These are phyloP conservation scores for Rana temporaria DNA, from an alignment of 2,113 vertebrate genomes.

Conservation along the genomic window DNA sequence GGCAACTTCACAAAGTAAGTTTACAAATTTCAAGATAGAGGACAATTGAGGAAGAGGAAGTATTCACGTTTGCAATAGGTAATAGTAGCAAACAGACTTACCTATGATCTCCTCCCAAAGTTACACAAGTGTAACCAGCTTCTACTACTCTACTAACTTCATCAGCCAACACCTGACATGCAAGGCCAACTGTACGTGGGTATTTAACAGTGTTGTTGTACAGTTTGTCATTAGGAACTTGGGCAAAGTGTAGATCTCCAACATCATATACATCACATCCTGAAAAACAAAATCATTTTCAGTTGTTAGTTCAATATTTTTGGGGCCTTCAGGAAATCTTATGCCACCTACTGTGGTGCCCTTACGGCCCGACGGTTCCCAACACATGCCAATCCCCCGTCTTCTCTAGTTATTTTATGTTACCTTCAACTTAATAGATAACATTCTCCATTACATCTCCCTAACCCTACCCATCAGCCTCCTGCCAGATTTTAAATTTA, in stretches of 20 bases:
- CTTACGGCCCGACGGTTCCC: no score
- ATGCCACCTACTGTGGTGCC: no score
- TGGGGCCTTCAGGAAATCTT: no score
- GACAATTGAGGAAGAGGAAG: no score
- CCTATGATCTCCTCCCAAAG: constrained; percentile 97
- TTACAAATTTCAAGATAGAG: no score
- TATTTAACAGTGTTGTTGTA: constrained; percentile 85
- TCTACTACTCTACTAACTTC: constrained; percentile 84
- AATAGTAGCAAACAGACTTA: constrained; percentile 63
- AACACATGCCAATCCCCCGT: no score
- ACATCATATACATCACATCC: constrained; percentile 90
- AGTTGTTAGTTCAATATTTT: constrained; percentile 8
- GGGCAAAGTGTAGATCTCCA: constrained; percentile 89
- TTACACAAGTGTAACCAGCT: constrained; percentile 86
- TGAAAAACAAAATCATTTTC: constrained; percentile 62
- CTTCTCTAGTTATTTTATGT: no score
- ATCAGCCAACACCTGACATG: constrained; percentile 83
- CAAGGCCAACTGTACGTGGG: constrained; percentile 90
- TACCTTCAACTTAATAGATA: no score
- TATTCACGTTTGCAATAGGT: not conserved
- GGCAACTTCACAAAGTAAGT: no score
- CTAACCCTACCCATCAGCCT: no score
- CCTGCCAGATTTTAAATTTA: no score
- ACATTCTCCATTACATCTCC: no score
- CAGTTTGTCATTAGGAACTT: constrained; percentile 85